Evolutionary conservation across 2,888 invertebrate genomes (phyloP).

Genomic region (Ditylenchus weischeri): DNA sequence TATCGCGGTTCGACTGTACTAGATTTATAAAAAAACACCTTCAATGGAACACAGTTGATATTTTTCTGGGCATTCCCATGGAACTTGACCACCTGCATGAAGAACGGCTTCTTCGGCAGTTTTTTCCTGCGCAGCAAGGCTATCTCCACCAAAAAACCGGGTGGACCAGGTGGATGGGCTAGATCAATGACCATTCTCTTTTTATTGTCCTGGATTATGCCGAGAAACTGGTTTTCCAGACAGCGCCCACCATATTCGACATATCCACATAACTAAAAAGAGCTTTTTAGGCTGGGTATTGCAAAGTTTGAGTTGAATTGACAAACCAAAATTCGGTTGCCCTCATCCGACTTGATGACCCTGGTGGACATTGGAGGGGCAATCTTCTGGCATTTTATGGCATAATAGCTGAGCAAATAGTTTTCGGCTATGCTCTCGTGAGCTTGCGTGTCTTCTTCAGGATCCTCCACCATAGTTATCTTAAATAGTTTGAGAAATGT

Average conservation of each 20-base stretch:
- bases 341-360: background rate
- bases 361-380: constrained; percentile 1
- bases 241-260: background rate
- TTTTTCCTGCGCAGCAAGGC: too few species aligned
- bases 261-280: background rate
- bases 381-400: background rate
- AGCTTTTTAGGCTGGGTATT: background rate
- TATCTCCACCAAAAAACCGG: too few species aligned
- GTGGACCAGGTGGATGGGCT: too few species aligned
- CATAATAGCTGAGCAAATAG: background rate
- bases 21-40: background rate
- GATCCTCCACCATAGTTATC: constrained; percentile 7
- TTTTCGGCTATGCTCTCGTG: background rate
- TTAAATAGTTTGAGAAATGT: too few species aligned
- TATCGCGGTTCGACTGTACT: too few species aligned
- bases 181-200: too few species aligned
- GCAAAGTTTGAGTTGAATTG: background rate
- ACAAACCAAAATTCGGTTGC: background rate
- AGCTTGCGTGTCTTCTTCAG: background rate
- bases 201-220: background rate
- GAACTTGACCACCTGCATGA: background rate
- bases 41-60: background rate
- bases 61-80: background rate
- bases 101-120: too few species aligned
- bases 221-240: background rate